Conservation (phyloP, 2,888 invertebrate species). For the Eurytoma adleriae region DNA sequence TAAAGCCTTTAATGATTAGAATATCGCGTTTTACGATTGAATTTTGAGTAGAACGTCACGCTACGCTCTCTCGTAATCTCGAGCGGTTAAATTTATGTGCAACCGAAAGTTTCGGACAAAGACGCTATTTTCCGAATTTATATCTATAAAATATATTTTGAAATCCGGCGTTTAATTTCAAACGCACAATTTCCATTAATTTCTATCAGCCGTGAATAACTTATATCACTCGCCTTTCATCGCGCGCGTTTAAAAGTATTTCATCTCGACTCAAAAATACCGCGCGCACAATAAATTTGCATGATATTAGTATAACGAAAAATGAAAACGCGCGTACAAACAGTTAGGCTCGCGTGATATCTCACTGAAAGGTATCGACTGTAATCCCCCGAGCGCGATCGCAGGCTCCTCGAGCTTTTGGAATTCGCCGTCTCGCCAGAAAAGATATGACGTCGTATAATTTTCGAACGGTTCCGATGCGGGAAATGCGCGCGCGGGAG, state of each 20-base stretch:
- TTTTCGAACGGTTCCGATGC: neutral
- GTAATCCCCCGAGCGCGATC: neutral
- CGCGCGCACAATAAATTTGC: too few species aligned
- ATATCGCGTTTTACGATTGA: conserved; percentile 20
- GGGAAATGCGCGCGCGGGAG: neutral
- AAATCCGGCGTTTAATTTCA: neutral
- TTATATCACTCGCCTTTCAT: too few species aligned
- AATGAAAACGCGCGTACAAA: too few species aligned
- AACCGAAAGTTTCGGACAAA: neutral
- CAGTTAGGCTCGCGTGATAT: neutral
- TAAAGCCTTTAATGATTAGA: conserved; percentile 42
- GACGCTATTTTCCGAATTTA: too few species aligned
- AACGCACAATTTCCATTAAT: neutral
- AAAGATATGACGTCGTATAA: conserved; percentile 34
- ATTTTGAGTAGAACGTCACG: conserved; percentile 25
- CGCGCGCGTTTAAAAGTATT: too few species aligned
- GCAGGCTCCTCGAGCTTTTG: too few species aligned
- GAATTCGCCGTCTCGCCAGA: neutral
- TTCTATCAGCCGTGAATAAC: neutral
- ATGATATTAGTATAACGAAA: too few species aligned
- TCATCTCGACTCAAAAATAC: too few species aligned
- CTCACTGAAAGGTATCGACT: neutral
- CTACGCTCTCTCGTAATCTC: neutral
- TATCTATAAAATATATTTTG: too few species aligned
- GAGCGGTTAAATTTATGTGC: neutral